phyloP scores from a whole-genome alignment of 2,888 invertebrate genomes.

The Caenorhabditis wallacei region DNA sequence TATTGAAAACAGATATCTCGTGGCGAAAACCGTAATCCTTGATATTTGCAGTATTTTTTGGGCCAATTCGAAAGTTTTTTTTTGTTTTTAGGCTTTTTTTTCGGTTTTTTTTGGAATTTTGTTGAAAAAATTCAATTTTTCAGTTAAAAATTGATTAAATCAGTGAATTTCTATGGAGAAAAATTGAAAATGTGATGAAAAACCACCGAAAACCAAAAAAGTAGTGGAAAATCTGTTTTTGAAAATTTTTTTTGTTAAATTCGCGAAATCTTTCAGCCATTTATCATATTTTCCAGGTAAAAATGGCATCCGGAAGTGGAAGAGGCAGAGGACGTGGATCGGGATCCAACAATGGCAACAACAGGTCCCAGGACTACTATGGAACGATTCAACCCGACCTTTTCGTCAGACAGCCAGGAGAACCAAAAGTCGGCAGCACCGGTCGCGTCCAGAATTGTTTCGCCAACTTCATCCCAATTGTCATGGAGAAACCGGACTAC shows the following conservation, averaged over 20 bases:
- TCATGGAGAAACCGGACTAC: slow-evolving; percentile 56
- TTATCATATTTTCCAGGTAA: slow-evolving; percentile 39
- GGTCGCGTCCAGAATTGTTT: slow-evolving; percentile 51
- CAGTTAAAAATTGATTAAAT: too few species aligned
- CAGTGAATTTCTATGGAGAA: too few species aligned
- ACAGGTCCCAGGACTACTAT: slow-evolving; percentile 30
- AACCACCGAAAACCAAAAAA: too few species aligned
- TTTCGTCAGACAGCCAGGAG: slow-evolving; percentile 64
- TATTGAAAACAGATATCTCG: background rate
- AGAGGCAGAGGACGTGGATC: slow-evolving; percentile 58
- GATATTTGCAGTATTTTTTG: background rate
- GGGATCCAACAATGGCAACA: slow-evolving; percentile 44
- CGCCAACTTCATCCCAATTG: slow-evolving; percentile 71
- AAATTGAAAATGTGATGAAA: background rate
- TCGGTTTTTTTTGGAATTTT: background rate
- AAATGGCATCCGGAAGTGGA: slow-evolving; percentile 48
- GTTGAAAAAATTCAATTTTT: background rate
- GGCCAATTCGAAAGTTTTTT: background rate
- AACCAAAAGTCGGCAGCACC: slow-evolving; percentile 62
- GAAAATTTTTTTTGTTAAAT: too few species aligned
- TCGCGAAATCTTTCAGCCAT: too few species aligned
- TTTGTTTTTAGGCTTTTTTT: background rate
- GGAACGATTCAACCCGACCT: slow-evolving; percentile 72
- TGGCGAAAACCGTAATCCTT: slow-evolving; percentile 4
- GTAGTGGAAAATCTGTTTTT: too few species aligned